Evolutionary conservation across 2,797 vertebrate genomes (phyloP).

Genomic region (Sparidentex hasta): DNA sequence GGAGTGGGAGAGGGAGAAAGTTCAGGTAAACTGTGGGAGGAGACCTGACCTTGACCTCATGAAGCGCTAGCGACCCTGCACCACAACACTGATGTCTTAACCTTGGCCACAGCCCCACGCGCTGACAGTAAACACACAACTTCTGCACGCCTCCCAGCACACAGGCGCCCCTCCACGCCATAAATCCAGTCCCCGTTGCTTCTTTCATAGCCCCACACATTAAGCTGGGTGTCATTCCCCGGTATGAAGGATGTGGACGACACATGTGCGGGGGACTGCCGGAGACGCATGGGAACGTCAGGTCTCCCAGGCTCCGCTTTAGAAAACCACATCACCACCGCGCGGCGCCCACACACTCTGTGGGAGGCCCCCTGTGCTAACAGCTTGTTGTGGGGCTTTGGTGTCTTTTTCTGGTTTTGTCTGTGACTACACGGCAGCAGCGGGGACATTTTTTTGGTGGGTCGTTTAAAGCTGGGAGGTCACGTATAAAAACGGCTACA

Average conservation of each 20-base stretch:
- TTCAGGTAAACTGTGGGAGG: constrained; percentile 69
- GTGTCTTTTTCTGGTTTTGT: constrained; percentile 76
- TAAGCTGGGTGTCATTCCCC: constrained; percentile 74
- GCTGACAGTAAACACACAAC: constrained; percentile 69
- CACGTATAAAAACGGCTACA: constrained; percentile 80
- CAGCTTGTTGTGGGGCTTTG: constrained; percentile 66
- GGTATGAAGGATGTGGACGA: constrained; percentile 87
- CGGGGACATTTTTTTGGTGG: constrained; percentile 71
- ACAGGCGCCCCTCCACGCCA: constrained; percentile 62
- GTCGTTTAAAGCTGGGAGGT: constrained; percentile 82
- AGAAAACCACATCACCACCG: constrained; percentile 69
- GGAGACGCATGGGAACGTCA: constrained; percentile 73
- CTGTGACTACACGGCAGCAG: constrained; percentile 75
- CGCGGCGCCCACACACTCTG: constrained; percentile 59
- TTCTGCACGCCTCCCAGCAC: constrained; percentile 61
- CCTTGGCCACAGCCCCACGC: constrained; percentile 68
- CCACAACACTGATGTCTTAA: constrained; percentile 68
- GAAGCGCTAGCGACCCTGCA: constrained; percentile 53
- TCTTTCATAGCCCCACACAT: constrained; percentile 82
- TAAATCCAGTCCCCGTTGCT: constrained; percentile 79
- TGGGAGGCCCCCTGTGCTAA: constrained; percentile 65
- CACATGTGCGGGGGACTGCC: constrained; percentile 87
- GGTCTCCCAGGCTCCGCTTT: constrained; percentile 57
- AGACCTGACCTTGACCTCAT: constrained; percentile 75
- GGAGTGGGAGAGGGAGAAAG: constrained; percentile 54